Percentiles rank a stretch among this genome's conserved stretches.
phyloP scores from a whole-genome alignment of 2,113 vertebrate species.

The Columba livia region DNA sequence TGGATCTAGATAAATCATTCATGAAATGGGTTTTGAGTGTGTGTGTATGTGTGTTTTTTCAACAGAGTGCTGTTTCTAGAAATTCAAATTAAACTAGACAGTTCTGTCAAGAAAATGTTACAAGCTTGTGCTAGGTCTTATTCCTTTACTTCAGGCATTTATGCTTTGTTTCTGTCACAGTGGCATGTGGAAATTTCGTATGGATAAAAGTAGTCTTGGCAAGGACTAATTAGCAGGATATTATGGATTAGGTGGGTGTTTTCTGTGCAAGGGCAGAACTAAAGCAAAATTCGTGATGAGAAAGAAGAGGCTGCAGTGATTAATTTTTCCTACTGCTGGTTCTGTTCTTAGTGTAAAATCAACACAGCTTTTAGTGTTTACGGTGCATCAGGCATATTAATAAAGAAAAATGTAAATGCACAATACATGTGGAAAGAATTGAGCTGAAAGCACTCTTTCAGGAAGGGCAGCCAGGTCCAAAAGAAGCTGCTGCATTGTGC shows the following conservation, averaged over 20 bases:
- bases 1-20: neutral
- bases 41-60: neutral
- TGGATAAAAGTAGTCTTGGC: neutral
- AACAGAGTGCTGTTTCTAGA: neutral
- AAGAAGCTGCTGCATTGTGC: neutral
- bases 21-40: neutral
- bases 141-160: neutral
- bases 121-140: neutral
- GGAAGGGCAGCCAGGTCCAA: neutral
- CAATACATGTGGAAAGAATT: neutral
- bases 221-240: neutral
- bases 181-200: neutral
- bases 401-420: neutral
- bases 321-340: neutral
- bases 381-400: neutral
- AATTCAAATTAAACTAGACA: slow-evolving; percentile 11
- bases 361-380: neutral
- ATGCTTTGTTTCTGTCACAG: neutral
- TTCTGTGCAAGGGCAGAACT: neutral
- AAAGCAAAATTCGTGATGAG: neutral
- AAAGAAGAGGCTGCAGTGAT: neutral
- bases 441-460: neutral
- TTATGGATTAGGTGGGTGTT: neutral
- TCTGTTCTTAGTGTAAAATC: slow-evolving; percentile 24
- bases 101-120: slow-evolving; percentile 14